phyloP scores from a whole-genome alignment of 2,888 invertebrate species.

The Heliconius aoede region DNA sequence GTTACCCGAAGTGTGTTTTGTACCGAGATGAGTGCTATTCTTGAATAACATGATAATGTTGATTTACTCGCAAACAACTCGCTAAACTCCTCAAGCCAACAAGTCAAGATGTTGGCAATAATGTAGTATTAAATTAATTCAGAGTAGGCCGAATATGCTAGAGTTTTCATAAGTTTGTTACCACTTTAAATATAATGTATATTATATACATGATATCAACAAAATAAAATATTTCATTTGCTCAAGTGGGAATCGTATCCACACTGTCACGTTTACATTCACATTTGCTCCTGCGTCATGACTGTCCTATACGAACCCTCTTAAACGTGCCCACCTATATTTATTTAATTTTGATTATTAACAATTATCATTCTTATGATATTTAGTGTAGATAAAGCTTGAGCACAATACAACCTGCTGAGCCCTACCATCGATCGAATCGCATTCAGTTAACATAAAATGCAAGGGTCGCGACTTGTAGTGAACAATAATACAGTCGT shows the following conservation, averaged over 20 bases:
- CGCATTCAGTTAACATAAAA: background rate
- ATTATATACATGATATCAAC: too few relatives aligned
- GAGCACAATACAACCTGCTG: background rate
- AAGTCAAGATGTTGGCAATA: conserved; percentile 31
- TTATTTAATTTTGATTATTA: too few relatives aligned
- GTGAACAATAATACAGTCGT: conserved; percentile 70
- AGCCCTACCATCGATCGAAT: background rate
- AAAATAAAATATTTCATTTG: too few relatives aligned
- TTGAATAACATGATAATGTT: conserved; percentile 22
- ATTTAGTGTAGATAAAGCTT: background rate
- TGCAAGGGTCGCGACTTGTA: conserved; percentile 44
- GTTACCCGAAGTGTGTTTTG: background rate
- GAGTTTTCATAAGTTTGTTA: conserved; percentile 28
- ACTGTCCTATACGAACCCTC: too few relatives aligned
- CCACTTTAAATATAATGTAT: conserved; percentile 1
- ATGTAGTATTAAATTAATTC: conserved; percentile 36
- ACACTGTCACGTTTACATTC: too few relatives aligned
- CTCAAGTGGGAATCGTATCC: too few relatives aligned
- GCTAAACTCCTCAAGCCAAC: conserved; percentile 18
- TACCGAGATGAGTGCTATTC: background rate
- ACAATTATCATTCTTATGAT: background rate
- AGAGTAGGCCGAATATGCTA: conserved; percentile 20
- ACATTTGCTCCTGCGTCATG: too few relatives aligned
- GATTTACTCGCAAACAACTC: conserved; percentile 28
- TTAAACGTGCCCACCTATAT: too few relatives aligned